A percentile compares a stretch with the other conserved stretches of the same genome.
Evolutionary conservation across 2,888 invertebrate species (phyloP).

Genomic region (Pyrochroa serraticornis): DNA sequence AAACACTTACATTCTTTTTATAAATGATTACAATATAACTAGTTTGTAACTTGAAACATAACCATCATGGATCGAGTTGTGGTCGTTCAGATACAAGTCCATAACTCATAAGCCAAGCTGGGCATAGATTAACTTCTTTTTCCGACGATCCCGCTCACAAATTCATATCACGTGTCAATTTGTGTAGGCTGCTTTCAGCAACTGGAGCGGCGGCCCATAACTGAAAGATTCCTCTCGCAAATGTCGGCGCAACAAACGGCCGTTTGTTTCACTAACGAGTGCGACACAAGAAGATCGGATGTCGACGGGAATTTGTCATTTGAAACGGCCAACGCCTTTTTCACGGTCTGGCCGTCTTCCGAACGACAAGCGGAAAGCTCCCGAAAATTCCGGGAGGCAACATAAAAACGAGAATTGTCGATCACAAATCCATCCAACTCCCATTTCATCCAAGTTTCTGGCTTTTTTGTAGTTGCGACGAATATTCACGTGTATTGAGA

Average conservation of each 20-base stretch:
- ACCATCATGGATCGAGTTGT: slow-evolving; percentile 16
- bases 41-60: slow-evolving; percentile 26
- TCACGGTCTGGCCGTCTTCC: slow-evolving; percentile 17
- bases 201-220: slow-evolving; percentile 7
- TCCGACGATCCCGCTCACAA: slow-evolving; percentile 9
- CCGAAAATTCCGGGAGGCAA: too few relatives aligned
- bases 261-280: slow-evolving; percentile 28
- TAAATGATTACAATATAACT: slow-evolving; percentile 19
- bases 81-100: slow-evolving; percentile 24
- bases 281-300: slow-evolving; percentile 29
- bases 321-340: slow-evolving; percentile 22
- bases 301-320: slow-evolving; percentile 30
- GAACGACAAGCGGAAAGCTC: slow-evolving; percentile 10
- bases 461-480: too few relatives aligned
- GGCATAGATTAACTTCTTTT: slow-evolving; percentile 9
- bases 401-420: too few relatives aligned
- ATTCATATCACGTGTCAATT: slow-evolving; percentile 24
- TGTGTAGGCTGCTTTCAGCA: slow-evolving; percentile 1
- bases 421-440: too few relatives aligned
- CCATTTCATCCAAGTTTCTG: too few relatives aligned
- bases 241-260: slow-evolving; percentile 23
- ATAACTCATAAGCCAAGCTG: slow-evolving; percentile 11
- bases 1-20: slow-evolving; percentile 22
- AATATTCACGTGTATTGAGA: too few relatives aligned
- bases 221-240: slow-evolving; percentile 18